phyloP scores from a whole-genome alignment of 2,113 vertebrate species.

The Coreoperca whiteheadi region DNA sequence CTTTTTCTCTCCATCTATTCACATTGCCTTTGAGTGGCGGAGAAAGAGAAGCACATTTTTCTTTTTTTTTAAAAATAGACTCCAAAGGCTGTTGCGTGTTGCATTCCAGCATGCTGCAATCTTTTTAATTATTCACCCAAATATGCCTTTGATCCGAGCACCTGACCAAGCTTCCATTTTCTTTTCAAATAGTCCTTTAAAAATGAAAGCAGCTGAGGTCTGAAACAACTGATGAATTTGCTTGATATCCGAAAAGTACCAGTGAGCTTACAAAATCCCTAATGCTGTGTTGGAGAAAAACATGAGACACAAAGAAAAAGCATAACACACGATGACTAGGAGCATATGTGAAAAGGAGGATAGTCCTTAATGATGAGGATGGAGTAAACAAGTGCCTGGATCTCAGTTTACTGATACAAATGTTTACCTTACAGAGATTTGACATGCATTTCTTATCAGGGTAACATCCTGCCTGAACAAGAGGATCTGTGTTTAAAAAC shows the following conservation, averaged over 20 bases:
- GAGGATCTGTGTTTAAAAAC: not conserved
- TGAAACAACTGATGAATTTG: not conserved
- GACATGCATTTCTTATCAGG: not conserved
- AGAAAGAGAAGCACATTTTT: conserved; percentile 22
- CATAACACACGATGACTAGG: not conserved
- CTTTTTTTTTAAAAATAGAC: conserved; percentile 37
- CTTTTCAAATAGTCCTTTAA: conserved; percentile 23
- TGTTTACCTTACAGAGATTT: not conserved
- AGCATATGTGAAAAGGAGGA: not conserved
- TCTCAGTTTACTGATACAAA: not conserved
- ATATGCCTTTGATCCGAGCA: conserved; percentile 55
- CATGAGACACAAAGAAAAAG: conserved; percentile 1
- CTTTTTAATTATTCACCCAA: conserved; percentile 62
- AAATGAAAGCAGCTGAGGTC: conserved; percentile 19
- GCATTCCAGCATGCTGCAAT: conserved; percentile 27
- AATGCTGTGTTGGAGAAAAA: conserved; percentile 1
- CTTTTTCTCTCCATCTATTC: not conserved
- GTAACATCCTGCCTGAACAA: not conserved
- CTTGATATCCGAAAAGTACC: conserved; percentile 10
- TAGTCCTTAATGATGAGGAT: not conserved
- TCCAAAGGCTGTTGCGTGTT: conserved; percentile 18
- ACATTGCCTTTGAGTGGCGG: not conserved
- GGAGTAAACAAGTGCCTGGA: not conserved
- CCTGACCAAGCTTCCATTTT: conserved; percentile 46
- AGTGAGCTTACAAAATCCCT: not conserved